These are phyloP conservation scores for Synodontis membranacea DNA, from an alignment of 2,113 vertebrate species.

Conservation along the genomic window DNA sequence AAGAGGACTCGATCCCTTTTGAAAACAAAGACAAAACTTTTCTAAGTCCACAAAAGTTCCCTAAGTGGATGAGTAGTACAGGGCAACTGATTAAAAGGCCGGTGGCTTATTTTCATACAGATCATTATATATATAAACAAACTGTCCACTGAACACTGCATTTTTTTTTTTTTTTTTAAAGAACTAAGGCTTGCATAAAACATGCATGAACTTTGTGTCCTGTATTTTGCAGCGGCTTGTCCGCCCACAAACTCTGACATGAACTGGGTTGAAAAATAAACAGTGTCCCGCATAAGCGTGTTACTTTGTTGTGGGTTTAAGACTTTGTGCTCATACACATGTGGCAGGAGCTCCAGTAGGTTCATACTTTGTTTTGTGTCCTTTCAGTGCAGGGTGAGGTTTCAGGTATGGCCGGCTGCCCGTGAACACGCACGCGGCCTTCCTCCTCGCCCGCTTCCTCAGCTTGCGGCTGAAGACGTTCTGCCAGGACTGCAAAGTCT, in stretches of 20 bases:
- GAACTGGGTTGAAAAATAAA: neutral
- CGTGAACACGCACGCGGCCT: slow-evolving; percentile 85
- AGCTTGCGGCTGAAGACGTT: slow-evolving; percentile 86
- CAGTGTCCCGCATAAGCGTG: slow-evolving; percentile 13
- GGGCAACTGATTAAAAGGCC: slow-evolving; percentile 52
- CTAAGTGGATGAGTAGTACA: slow-evolving; percentile 59
- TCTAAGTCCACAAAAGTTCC: slow-evolving; percentile 30
- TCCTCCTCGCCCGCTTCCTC: slow-evolving; percentile 83
- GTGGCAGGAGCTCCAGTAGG: slow-evolving; percentile 81
- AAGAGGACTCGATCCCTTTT: slow-evolving; percentile 56
- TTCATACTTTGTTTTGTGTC: slow-evolving; percentile 84
- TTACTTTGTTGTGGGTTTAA: slow-evolving; percentile 46
- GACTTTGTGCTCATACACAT: slow-evolving; percentile 79
- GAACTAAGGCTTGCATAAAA: slow-evolving; percentile 66
- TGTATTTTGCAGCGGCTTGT: slow-evolving; percentile 51
- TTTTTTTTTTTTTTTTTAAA: slow-evolving; percentile 34
- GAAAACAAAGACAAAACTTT: slow-evolving; percentile 50
- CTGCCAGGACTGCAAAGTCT: slow-evolving; percentile 97
- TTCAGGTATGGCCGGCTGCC: slow-evolving; percentile 86
- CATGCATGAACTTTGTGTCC: slow-evolving; percentile 60
- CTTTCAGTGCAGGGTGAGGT: slow-evolving; percentile 84
- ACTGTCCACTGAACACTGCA: slow-evolving; percentile 45
- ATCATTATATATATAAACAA: neutral
- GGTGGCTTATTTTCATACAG: slow-evolving; percentile 55
- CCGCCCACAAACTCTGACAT: neutral